phyloP scores from a whole-genome alignment of 1,140 invertebrate genomes.

The Philotrypesis tridentata region DNA sequence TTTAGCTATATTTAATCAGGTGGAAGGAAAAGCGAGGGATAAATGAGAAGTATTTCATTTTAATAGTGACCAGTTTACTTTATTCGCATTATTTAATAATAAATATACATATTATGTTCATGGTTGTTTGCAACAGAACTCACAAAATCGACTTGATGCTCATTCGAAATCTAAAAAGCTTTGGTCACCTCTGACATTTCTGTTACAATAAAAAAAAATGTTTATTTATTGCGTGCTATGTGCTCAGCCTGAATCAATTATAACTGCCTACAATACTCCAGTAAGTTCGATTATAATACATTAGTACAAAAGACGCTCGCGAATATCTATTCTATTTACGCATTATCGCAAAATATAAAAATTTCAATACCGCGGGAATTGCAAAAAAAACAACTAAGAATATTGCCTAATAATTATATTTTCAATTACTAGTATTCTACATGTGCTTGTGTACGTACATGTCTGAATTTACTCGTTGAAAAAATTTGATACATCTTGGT shows the following conservation, averaged over 20 bases:
- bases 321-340: neutral
- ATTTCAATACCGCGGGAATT: neutral
- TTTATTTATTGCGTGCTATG: neutral
- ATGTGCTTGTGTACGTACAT: no score
- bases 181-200: neutral
- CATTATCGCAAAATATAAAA: neutral
- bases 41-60: neutral
- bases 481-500: neutral
- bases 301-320: constrained; percentile 4
- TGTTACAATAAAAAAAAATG: neutral
- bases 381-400: neutral
- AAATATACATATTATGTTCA: neutral
- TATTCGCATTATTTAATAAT: neutral
- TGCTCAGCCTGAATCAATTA: neutral
- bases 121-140: neutral
- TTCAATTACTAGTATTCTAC: neutral
- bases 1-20: neutral
- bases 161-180: neutral
- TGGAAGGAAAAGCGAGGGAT: neutral
- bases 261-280: neutral
- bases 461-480: neutral
- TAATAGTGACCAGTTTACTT: neutral
- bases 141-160: neutral
- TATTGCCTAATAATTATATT: neutral
- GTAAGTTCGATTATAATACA: neutral